A percentile compares a stretch with the other conserved stretches of the same genome.
Evolutionary conservation across 30 jellyfish, hydroid and myxozoan genomes (phyloP).

Genomic region (Turritopsis rubra): DNA sequence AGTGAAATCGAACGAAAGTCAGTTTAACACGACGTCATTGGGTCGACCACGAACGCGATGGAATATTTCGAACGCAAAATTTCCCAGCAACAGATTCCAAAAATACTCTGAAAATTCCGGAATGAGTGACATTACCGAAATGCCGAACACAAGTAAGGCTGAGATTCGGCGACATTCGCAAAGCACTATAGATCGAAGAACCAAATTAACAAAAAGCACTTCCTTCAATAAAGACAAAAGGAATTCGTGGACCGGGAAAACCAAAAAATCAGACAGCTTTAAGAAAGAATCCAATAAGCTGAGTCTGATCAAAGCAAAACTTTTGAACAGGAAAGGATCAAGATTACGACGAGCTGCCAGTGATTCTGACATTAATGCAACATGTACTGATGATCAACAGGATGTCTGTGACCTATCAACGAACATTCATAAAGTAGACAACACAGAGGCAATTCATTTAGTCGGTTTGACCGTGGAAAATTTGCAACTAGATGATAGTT

Average conservation of each 20-base stretch:
- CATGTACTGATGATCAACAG: neutral
- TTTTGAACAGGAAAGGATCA: constrained; percentile 3
- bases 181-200: neutral
- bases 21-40: constrained; percentile 4
- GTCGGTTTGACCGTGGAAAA: constrained; percentile 19
- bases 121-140: neutral
- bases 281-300: constrained; percentile 7
- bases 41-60: constrained; percentile 22
- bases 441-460: constrained; percentile 14
- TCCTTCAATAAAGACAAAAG: neutral
- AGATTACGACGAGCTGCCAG: constrained; percentile 13
- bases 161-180: neutral
- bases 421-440: constrained; percentile 19
- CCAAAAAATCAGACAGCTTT: constrained; percentile 20
- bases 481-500: neutral
- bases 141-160: neutral
- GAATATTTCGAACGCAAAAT: neutral
- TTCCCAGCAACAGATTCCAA: neutral
- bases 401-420: neutral
- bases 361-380: constrained; percentile 16
- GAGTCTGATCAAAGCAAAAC: neutral
- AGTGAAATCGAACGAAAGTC: constrained; percentile 14
- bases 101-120: neutral
- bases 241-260: neutral
- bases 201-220: neutral